A percentile compares a stretch with the other conserved stretches of the same genome.
These are phyloP conservation scores for Furnarius figulus DNA, from an alignment of 2,113 vertebrate genomes.

Conservation along the genomic window DNA sequence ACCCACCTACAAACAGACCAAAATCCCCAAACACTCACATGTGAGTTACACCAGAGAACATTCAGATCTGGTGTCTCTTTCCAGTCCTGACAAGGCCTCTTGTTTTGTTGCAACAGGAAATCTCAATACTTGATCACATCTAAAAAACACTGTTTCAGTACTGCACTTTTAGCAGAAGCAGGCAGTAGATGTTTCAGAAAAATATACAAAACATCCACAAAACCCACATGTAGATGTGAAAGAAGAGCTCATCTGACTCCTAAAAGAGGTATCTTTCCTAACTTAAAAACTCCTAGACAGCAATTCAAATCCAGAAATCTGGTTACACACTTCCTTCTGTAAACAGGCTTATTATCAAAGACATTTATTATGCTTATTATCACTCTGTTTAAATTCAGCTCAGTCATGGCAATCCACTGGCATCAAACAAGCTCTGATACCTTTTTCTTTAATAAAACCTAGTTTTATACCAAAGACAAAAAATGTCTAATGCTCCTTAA, in stretches of 20 bases:
- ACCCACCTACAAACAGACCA: not conserved
- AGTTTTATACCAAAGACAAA: not conserved
- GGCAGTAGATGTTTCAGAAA: not conserved
- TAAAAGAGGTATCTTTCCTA: not conserved
- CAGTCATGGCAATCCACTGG: not conserved
- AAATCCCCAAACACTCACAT: not conserved
- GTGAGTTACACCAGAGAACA: not conserved
- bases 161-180: not conserved
- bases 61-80: not conserved
- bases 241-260: not conserved
- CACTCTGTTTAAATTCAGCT: not conserved
- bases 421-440: not conserved
- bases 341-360: not conserved
- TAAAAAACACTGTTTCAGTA: not conserved
- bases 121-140: not conserved
- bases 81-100: not conserved
- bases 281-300: not conserved
- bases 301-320: not conserved
- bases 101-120: not conserved
- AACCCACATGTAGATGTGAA: not conserved
- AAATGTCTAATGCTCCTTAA: not conserved
- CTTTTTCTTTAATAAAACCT: not conserved
- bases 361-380: not conserved
- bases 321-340: not conserved
- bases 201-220: not conserved